phyloP scores from a whole-genome alignment of 1,140 invertebrate species.

The Trissolcus basalis region DNA sequence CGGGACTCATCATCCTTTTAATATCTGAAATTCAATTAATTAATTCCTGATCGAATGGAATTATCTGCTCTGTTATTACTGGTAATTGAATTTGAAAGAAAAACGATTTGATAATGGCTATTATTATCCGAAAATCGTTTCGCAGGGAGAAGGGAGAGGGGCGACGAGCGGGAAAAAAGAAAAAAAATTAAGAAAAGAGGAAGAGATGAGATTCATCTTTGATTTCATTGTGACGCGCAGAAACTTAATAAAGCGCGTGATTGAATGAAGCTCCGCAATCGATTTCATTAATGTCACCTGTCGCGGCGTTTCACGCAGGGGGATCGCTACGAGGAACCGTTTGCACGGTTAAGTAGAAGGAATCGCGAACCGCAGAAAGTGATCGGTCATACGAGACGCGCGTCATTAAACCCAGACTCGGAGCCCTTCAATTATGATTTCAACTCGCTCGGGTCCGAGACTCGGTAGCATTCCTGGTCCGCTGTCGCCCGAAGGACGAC shows the following conservation, averaged over 20 bases:
- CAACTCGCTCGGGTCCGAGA: conserved; percentile 37
- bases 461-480: conserved; percentile 54
- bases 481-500: conserved; percentile 58
- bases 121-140: conserved; percentile 29
- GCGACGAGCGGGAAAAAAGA: not conserved
- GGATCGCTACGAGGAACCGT: conserved; percentile 52
- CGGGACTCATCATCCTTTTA: no score
- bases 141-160: not conserved
- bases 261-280: conserved; percentile 53
- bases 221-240: conserved; percentile 11
- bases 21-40: no score
- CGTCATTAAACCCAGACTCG: conserved; percentile 58
- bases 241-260: conserved; percentile 49
- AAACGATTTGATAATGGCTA: not conserved
- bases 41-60: no score
- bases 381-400: conserved; percentile 57
- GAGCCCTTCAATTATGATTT: conserved; percentile 61
- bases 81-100: not conserved
- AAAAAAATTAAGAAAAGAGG: conserved; percentile 11
- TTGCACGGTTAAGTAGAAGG: conserved; percentile 56
- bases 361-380: conserved; percentile 58
- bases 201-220: no score
- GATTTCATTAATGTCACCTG: conserved; percentile 59
- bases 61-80: no score
- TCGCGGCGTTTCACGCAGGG: conserved; percentile 44